phyloP scores from a whole-genome alignment of 2,888 invertebrate genomes.

The Tyria jacobaeae region DNA sequence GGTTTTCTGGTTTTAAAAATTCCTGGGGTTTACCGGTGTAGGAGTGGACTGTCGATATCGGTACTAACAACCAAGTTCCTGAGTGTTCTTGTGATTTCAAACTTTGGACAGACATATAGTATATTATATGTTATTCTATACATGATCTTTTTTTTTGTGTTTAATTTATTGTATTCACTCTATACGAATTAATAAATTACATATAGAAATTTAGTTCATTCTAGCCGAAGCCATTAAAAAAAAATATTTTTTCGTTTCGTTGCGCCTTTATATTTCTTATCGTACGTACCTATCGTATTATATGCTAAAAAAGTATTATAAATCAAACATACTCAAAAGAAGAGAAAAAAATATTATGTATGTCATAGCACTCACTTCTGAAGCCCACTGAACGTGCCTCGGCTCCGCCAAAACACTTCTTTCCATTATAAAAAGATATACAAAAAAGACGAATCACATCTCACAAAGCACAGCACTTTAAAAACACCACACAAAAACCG shows the following conservation, averaged over 20 bases:
- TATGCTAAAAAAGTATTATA: neutral
- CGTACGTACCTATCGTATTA: no score
- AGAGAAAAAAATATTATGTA: conserved; percentile 1
- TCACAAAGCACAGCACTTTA: conserved; percentile 61
- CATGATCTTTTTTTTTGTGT: neutral
- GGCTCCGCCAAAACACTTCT: conserved; percentile 79
- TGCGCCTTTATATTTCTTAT: no score
- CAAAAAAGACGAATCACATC: conserved; percentile 68
- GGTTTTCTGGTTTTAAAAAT: neutral
- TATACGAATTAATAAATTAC: neutral
- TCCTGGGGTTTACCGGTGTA: neutral
- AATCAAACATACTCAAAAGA: neutral
- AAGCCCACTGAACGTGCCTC: conserved; percentile 81
- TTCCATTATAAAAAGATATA: conserved; percentile 73
- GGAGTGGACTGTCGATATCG: neutral
- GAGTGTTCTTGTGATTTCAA: neutral
- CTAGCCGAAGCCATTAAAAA: no score
- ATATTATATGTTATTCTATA: neutral
- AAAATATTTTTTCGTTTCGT: no score
- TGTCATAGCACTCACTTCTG: conserved; percentile 70
- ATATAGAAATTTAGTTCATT: no score
- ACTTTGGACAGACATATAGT: neutral
- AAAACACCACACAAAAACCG: conserved; percentile 53
- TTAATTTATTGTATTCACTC: neutral
- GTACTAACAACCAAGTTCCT: neutral